Evolutionary conservation across 92 coral and sea anemone species (phyloP), one percentile per base, ranked within the genome.

Genomic region (Phenganax stokvisi): DNA sequence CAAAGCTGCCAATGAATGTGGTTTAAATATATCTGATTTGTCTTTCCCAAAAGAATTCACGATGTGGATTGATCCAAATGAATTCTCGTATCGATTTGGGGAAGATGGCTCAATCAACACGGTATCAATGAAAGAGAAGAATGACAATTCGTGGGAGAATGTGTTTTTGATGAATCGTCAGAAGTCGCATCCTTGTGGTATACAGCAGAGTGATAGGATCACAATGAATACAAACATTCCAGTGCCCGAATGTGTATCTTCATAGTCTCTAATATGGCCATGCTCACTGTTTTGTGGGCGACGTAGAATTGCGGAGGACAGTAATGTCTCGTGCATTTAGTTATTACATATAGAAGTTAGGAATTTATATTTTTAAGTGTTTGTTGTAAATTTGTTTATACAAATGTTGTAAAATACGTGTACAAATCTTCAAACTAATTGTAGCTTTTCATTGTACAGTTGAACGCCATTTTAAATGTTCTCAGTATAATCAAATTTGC

Each of bases 1-100:
- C 69, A 89, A 89, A 67, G 99, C 97, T 7, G 98, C 98, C 52
- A 81, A 59, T 56, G 89, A 91, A 27, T 77, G 90, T 59, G 99
- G 97, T 67, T 69, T 96, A 9, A 81, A 88, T 54, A 86, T 89
- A 77, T 85, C 86, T 20, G 90, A 90, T 68, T 77, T 83, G 56
- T 85, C 85, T 28, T 82, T 96, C 37, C 99, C 99, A 79, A 92
- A 92, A 75, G 99, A 96, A 87, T 77, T 96, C 13, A 96, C 99
- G 11, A 83, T 96, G 28, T 96, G 99, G 99, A 89, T 96, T 85
- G 99, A 96, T 76, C 99, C 99, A 56, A 92, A 91, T 76, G 96
- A 93, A 51, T 92, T 96, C 65, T 93, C 96, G 74, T 96, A 91
- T 71, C 83, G 99, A 85, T 92, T 96, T 75, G 99, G 99, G 12